Conservation (phyloP, 2,113 vertebrate genomes). For the Aphyosemion australe region DNA sequence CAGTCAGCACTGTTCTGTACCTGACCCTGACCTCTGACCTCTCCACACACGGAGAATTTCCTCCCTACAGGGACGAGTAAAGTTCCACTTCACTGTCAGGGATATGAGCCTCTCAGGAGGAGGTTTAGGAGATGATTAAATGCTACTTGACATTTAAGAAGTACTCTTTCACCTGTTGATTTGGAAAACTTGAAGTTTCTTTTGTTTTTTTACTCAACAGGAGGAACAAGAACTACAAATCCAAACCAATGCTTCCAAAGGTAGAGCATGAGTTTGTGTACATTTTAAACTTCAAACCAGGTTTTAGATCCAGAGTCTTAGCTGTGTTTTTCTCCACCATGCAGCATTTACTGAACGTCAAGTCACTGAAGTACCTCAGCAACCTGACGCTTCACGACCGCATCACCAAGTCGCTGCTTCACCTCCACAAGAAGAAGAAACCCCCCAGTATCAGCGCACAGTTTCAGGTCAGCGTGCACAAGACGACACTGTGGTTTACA, state of each 20-base stretch:
- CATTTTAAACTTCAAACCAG: background rate
- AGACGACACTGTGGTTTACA: conserved; percentile 4
- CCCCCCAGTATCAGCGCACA: conserved; percentile 97
- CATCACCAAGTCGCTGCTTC: conserved; percentile 96
- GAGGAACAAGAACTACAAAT: conserved; percentile 94
- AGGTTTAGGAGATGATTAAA: conserved; percentile 25
- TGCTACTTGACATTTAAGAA: background rate
- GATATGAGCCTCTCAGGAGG: conserved; percentile 14
- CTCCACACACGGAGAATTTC: conserved; percentile 10
- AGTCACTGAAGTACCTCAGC: conserved; percentile 93
- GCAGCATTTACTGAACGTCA: conserved; percentile 94
- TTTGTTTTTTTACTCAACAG: conserved; percentile 68
- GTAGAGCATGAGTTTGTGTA: conserved; percentile 69
- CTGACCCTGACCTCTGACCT: conserved; percentile 48
- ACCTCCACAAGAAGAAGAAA: conserved; percentile 99
- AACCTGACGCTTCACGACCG: conserved; percentile 94
- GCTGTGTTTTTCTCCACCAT: background rate
- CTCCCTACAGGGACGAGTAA: conserved; percentile 39
- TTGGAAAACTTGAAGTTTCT: conserved; percentile 6
- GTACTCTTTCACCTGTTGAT: conserved; percentile 2
- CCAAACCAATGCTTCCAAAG: conserved; percentile 92
- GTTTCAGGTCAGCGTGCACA: conserved; percentile 86
- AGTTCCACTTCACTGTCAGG: conserved; percentile 18
- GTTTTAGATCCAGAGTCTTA: background rate
- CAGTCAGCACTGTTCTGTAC: conserved; percentile 21